phyloP scores from a whole-genome alignment of 2,888 invertebrate species.

The Rhogogaster chlorosoma region DNA sequence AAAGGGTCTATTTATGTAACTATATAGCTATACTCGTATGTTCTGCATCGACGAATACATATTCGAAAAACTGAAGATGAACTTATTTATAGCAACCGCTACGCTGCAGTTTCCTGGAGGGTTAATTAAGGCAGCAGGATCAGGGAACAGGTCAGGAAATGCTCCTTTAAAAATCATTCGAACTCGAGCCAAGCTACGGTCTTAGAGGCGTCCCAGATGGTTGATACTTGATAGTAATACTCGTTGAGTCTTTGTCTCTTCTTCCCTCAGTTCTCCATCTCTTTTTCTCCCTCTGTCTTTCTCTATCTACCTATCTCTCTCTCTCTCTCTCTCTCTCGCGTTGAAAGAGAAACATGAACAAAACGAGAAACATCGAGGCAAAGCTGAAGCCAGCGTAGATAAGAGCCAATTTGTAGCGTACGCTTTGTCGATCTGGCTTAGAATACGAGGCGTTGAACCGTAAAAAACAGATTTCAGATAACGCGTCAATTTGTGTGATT shows the following conservation, averaged over 20 bases:
- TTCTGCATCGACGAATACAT: background rate
- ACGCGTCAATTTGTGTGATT: constrained; percentile 9
- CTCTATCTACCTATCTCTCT: background rate
- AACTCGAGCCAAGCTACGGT: constrained; percentile 3
- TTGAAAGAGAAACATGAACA: background rate
- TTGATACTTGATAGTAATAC: constrained; percentile 44
- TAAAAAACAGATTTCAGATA: constrained; percentile 13
- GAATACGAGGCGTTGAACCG: constrained; percentile 32
- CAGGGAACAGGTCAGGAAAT: constrained; percentile 38
- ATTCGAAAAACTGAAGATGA: constrained; percentile 9
- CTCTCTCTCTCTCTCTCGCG: background rate
- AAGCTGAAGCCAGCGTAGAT: constrained; percentile 30
- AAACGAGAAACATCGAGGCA: constrained; percentile 13
- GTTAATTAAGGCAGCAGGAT: constrained; percentile 44
- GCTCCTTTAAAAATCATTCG: constrained; percentile 31
- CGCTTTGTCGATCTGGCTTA: constrained; percentile 39
- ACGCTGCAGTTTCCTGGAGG: constrained; percentile 20
- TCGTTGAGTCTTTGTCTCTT: constrained; percentile 32
- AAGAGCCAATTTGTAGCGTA: constrained; percentile 43
- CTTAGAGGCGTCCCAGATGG: constrained; percentile 33
- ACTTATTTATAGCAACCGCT: constrained; percentile 7
- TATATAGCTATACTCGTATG: background rate
- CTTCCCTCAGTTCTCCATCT: background rate
- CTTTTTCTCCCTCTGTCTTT: background rate
- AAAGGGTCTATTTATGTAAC: constrained; percentile 33